Evolutionary conservation across 2,888 invertebrate species (phyloP).

Genomic region (Erebia aethiops): DNA sequence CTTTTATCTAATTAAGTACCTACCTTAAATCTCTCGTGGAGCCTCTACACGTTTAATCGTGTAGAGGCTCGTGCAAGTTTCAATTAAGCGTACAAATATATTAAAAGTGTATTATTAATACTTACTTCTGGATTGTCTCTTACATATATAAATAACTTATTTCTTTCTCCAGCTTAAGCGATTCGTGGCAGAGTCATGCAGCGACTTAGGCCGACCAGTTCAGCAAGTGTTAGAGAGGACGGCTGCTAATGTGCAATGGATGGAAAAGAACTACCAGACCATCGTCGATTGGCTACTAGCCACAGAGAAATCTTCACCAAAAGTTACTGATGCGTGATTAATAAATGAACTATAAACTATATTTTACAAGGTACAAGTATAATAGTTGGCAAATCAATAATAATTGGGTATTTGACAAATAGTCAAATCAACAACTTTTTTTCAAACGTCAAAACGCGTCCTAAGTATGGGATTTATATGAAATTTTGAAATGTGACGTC

Average conservation of each 20-base stretch:
- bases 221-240: slow-evolving; percentile 92
- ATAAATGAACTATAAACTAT: background rate
- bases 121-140: no score
- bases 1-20: no score
- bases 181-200: slow-evolving; percentile 85
- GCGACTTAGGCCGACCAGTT: slow-evolving; percentile 88
- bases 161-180: slow-evolving; percentile 82
- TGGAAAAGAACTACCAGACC: slow-evolving; percentile 87
- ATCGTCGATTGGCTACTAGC: slow-evolving; percentile 89
- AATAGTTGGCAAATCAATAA: background rate
- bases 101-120: no score
- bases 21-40: no score
- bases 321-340: slow-evolving; percentile 40
- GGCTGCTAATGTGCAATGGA: slow-evolving; percentile 93
- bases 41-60: no score
- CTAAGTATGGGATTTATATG: no score
- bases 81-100: no score
- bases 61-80: no score
- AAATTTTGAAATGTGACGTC: no score
- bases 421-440: no score
- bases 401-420: no score
- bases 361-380: background rate
- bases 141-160: slow-evolving; percentile 1
- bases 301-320: slow-evolving; percentile 49
- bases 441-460: no score